Percentiles rank a stretch among this genome's conserved stretches.
phyloP scores from a whole-genome alignment of 2,113 vertebrate species.

The Plecotus auritus region DNA sequence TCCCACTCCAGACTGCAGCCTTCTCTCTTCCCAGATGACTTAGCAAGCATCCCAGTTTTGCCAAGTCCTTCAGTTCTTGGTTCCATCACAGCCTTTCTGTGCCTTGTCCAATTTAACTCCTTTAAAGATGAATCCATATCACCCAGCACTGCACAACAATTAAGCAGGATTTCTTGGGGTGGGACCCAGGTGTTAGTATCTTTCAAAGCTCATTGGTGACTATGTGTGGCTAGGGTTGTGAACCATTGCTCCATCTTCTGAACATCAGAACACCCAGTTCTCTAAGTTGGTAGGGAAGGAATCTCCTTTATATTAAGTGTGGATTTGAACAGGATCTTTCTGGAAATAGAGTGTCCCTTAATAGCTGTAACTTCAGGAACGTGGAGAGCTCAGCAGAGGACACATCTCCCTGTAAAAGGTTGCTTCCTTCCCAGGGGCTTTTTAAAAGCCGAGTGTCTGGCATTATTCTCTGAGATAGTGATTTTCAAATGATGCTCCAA shows the following conservation, averaged over 20 bases:
- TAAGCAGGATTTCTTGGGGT: not conserved
- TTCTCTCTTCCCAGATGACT: not conserved
- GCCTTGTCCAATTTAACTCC: not conserved
- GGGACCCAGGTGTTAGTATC: not conserved
- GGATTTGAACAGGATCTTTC: not conserved
- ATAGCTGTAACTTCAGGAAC: not conserved
- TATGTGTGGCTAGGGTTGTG: not conserved
- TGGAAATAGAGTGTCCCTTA: not conserved
- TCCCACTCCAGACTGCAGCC: not conserved
- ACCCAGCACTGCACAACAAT: not conserved
- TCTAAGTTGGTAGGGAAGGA: not conserved
- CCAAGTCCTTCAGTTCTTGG: not conserved
- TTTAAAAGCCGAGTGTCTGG: not conserved
- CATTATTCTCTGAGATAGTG: not conserved
- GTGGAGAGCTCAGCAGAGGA: not conserved
- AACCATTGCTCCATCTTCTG: not conserved
- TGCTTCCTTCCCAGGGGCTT: not conserved
- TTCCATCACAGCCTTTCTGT: not conserved
- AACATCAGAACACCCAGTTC: not conserved
- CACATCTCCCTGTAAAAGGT: not conserved
- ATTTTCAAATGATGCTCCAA: not conserved
- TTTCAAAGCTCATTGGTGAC: not conserved
- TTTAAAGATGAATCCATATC: not conserved
- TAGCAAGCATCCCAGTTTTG: not conserved
- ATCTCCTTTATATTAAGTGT: not conserved